Evolutionary conservation across 2,113 vertebrate genomes (phyloP).

Genomic region (Zeus faber): DNA sequence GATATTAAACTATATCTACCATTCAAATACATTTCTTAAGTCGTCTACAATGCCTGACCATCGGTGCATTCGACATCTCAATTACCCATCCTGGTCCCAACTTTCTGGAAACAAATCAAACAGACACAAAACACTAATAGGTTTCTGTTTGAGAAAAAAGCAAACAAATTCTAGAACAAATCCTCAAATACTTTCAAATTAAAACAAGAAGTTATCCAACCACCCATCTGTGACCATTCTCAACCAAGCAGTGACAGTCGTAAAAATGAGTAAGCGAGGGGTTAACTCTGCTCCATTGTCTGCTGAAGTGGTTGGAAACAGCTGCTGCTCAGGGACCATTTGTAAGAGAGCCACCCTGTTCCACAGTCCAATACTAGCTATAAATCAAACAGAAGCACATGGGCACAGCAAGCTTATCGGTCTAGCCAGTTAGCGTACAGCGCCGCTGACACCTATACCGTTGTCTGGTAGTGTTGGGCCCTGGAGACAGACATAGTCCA

Average conservation of each 20-base stretch:
- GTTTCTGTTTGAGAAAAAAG: too few relatives aligned
- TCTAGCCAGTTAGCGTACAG: conserved; percentile 7
- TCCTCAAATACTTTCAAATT: neutral
- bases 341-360: conserved; percentile 28
- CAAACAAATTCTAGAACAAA: neutral
- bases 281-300: conserved; percentile 29
- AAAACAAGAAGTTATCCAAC: too few relatives aligned
- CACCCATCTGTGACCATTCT: neutral
- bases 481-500: conserved; percentile 23
- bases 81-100: too few relatives aligned
- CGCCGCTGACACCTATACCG: conserved; percentile 34
- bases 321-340: conserved; percentile 39
- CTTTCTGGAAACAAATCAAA: too few relatives aligned
- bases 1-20: too few relatives aligned
- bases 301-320: conserved; percentile 34
- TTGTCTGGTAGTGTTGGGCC: conserved; percentile 27
- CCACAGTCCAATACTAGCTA: conserved; percentile 21
- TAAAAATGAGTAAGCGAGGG: conserved; percentile 21
- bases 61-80: too few relatives aligned
- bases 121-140: too few relatives aligned
- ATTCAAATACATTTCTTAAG: too few relatives aligned
- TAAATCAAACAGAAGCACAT: conserved; percentile 34
- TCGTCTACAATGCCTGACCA: too few relatives aligned
- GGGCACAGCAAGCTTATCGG: conserved; percentile 22
- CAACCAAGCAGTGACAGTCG: conserved; percentile 5